Base-by-base conservation (phyloP, 2,113 vertebrate species). In the Pedetes capensis region DNA sequence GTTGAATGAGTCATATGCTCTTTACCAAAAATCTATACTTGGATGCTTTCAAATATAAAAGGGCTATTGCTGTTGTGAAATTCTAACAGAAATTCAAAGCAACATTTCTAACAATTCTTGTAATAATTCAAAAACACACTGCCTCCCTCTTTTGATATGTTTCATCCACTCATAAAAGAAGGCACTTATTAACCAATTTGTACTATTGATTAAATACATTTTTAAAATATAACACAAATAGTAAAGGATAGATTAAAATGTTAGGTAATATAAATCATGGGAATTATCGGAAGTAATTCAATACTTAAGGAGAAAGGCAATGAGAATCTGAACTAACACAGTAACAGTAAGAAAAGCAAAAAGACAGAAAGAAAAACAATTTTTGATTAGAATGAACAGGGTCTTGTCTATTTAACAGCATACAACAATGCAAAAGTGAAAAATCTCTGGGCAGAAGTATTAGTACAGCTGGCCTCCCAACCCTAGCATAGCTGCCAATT, bases 21-120 rank as follows among this genome's bases (percentile, higher is more conserved):
- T 86, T 86, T 44, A 80, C 44, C 80, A 74, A 51, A 96, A 95
- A 93, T 44, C 57, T 95, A 39, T 37, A 83, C 37, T 95, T 92
- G 1, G 8, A 61, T 78, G 71, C 25, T 63, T 93, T 68, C 49
- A 86, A 88, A 49, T 55, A 76, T 68, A 6, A 8, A 82, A 86
- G 0, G 2, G 23, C 11, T 89, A 89, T 89, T 55, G 8, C 22
- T 44, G 22, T 78, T 64, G 23, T 49, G 64, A 8, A 92, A 75
- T 80, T 87, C 51, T 74, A 91, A 84, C 32, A 64, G 18, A 85
- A 86, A 75, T 51, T 64, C 63, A 94, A 83, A 14, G 29, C 37
- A 78, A 9, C 17, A 71, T 76, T 53, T 76, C 32, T 51, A 78
- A 57, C 2, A 64, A 71, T 22, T 92, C 80, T 69, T 87, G 20